These are phyloP conservation scores for Ceyx melanurus DNA, from an alignment of 2,113 vertebrate genomes.

Conservation along the genomic window DNA sequence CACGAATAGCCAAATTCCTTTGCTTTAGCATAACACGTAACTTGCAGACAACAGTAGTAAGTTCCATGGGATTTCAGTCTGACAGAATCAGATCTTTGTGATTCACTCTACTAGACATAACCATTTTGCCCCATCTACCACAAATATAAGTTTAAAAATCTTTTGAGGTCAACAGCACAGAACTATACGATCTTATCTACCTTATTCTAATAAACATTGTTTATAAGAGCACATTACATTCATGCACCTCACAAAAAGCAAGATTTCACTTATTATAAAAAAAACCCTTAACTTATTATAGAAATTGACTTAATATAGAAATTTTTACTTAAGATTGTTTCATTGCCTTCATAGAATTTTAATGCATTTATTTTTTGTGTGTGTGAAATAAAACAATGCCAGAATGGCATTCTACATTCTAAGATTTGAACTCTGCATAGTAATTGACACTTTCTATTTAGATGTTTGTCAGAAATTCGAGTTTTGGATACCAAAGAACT, in stretches of 20 bases:
- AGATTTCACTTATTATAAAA: background rate
- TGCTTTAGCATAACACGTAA: background rate
- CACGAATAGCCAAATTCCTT: background rate
- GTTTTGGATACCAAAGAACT: background rate
- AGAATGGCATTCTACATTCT: constrained; percentile 6
- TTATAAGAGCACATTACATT: background rate
- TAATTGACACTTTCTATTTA: constrained; percentile 19
- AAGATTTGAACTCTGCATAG: constrained; percentile 6
- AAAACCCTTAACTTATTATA: too few relatives aligned
- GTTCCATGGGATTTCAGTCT: background rate
- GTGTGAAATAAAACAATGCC: background rate
- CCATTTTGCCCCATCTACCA: background rate
- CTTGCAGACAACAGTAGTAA: background rate
- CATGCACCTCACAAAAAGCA: background rate
- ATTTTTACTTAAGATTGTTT: background rate
- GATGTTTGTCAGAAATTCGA: background rate
- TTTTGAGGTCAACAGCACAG: background rate
- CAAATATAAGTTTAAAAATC: background rate
- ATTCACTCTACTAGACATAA: background rate
- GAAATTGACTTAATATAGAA: background rate
- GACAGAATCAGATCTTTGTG: background rate
- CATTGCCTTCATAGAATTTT: background rate
- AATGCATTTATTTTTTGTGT: background rate
- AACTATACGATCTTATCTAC: background rate
- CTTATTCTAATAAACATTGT: background rate